phyloP scores from a whole-genome alignment of 1,140 invertebrate genomes.

The Cotesia typhae region DNA sequence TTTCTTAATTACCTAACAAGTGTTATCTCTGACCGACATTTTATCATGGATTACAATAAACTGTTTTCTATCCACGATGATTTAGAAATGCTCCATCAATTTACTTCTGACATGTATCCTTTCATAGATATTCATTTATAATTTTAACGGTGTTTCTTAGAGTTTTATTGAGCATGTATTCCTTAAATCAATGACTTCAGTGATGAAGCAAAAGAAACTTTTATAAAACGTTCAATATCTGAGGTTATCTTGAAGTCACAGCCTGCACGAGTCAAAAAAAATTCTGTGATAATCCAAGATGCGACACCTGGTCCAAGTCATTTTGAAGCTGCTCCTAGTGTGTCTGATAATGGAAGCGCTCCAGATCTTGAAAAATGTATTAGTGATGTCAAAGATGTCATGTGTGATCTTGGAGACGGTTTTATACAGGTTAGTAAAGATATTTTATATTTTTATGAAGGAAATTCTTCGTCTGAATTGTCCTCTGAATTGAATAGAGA shows the following conservation, averaged over 20 bases:
- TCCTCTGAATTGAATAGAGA: too few relatives aligned
- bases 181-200: constrained; percentile 52
- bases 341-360: constrained; percentile 45
- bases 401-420: constrained; percentile 81
- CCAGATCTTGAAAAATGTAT: constrained; percentile 70
- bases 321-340: neutral
- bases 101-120: constrained; percentile 74
- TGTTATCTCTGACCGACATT: constrained; percentile 72
- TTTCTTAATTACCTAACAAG: constrained; percentile 72
- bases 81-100: constrained; percentile 68
- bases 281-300: neutral
- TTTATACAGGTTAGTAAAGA: constrained; percentile 67
- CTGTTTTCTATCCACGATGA: constrained; percentile 72
- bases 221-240: constrained; percentile 67
- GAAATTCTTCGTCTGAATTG: neutral
- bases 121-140: constrained; percentile 41
- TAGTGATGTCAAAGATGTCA: constrained; percentile 78
- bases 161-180: too few relatives aligned
- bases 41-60: constrained; percentile 76
- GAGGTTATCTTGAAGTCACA: constrained; percentile 41
- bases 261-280: neutral
- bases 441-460: constrained; percentile 10
- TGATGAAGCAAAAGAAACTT: constrained; percentile 70
- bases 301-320: too few relatives aligned
- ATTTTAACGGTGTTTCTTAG: too few relatives aligned